Conservation (phyloP, 1,140 invertebrate genomes). For the Drosophila ohnishii region DNA sequence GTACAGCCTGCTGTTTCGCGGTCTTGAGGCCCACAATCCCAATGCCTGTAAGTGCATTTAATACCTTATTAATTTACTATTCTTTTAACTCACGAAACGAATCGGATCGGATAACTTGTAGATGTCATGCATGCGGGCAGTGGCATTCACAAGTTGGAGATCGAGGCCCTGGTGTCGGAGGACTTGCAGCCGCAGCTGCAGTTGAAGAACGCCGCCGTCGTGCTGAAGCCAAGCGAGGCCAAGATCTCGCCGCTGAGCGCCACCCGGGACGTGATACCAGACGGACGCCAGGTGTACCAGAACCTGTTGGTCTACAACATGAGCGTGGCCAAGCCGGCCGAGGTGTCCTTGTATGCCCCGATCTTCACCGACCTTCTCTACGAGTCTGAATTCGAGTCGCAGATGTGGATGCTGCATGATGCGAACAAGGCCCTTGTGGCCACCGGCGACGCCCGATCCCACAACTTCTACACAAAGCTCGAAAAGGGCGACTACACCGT, state of each 20-base stretch:
- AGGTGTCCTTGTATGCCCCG: slow-evolving; percentile 88
- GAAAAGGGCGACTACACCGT: slow-evolving; percentile 98
- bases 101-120: slow-evolving; percentile 14
- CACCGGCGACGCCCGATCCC: slow-evolving; percentile 94
- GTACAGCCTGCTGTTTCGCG: slow-evolving; percentile 92
- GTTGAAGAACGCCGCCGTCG: slow-evolving; percentile 91
- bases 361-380: slow-evolving; percentile 94
- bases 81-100: neutral
- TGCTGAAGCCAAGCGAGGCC: slow-evolving; percentile 91
- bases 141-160: slow-evolving; percentile 89
- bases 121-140: slow-evolving; percentile 89
- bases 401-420: slow-evolving; percentile 98
- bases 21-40: slow-evolving; percentile 88
- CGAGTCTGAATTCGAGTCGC: slow-evolving; percentile 97
- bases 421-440: slow-evolving; percentile 94
- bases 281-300: slow-evolving; percentile 94
- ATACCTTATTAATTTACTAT: too few species aligned
- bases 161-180: slow-evolving; percentile 89
- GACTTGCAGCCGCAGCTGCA: slow-evolving; percentile 90
- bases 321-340: slow-evolving; percentile 91
- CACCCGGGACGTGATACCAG: slow-evolving; percentile 92
- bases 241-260: slow-evolving; percentile 89
- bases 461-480: slow-evolving; percentile 91
- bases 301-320: slow-evolving; percentile 94
- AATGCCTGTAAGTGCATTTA: slow-evolving; percentile 82